Evolutionary conservation across 1,140 invertebrate species (phyloP), one percentile per base, ranked within the genome.

Genomic region (Metopolophium dirhodum): DNA sequence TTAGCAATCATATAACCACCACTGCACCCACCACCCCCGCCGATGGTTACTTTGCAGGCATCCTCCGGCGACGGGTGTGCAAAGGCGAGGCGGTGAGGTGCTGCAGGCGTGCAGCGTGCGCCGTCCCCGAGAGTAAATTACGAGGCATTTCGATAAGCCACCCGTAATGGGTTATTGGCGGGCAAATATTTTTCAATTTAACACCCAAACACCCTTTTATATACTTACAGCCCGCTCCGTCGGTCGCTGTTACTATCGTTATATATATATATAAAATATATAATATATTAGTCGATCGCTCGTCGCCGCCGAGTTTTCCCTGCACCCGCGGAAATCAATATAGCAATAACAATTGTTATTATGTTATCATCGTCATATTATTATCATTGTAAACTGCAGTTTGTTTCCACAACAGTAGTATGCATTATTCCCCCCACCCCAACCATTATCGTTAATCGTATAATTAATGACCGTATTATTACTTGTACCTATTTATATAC

Each of bases 131-230:
- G 14, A 93, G 82, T 93, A 86, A 93, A 86, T 93, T 93, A 93
- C 91, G 91, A 86, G 91, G 49, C 77, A 86, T 93, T 85, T 86
- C 82, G 91, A 93, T 93, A 93, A 93, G 91, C 91, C 91, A 41
- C 49, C 35, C 82, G 47, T 86, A 86, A 85, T 85, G 91, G 91
- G 82, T 93, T 93, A 93, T 93, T 37, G 91, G 82, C 8, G 49
- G 47, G 49, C 91, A 93, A 93, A 93, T 93, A 93, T 93, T 93
- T 93, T 93, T 93, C 91, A 93, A 93, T 93, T 93, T 93, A 93
- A 93, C 91, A 35, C 91, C n/a, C 91, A 49, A n/a, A 83, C 82
- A 37, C 91, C 82, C 82, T 86, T 93, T 54, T 45, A 86, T 83
- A 30, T 30, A 68, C 91, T 77, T 35, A 30, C n/a, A 14, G 23